Evolutionary conservation across 2,113 vertebrate species (phyloP), one percentile per base, ranked within the genome.

Genomic region (Corythoichthys intestinalis): DNA sequence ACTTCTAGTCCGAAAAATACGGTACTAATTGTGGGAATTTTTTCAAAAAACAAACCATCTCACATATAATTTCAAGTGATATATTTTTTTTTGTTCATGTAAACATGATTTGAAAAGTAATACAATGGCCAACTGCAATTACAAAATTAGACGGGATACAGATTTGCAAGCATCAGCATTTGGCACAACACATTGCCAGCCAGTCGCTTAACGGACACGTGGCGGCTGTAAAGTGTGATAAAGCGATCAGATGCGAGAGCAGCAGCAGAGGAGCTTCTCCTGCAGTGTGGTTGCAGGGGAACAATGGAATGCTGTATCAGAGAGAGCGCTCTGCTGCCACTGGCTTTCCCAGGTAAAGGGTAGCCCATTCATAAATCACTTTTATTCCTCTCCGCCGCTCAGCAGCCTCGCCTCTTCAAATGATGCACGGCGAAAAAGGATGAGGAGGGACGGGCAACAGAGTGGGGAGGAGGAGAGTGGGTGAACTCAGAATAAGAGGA

Each of bases 351-450:
- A 85, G 86, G 87, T 84, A 87, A 58, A 63, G 84, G 84, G 46
- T 80, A 80, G 75, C 83, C 86, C 88, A 87, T 86, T 89, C 83
- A 92, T 91, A 91, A 91, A 91, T 93, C 91, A 91, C 85, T 88
- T 91, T 91, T 88, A 89, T 87, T 86, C 85, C 69, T 81, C 61
- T 77, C 60, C 60, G 85, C 87, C 75, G 69, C 88, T 90, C 82
- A 87, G 82, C 86, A 83, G 83, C 89, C 86, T 89, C 85, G 87
- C 83, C 88, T 83, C 85, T 82, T 87, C 77, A 76, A 77, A 89
- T 90, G 88, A 90, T 88, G 83, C 88, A 89, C 81, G 81, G 83
- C 87, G 84, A 85, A 87, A 90, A 86, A 81, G 87, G 79, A 83
- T 72, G 81, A 80, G 78, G 78, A 77, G 73, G 69, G 63, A 59